Percentiles rank a stretch among this genome's conserved stretches.
These are phyloP conservation scores for Drosophila pruinosa DNA, from an alignment of 1,140 invertebrate species.

Conservation along the genomic window DNA sequence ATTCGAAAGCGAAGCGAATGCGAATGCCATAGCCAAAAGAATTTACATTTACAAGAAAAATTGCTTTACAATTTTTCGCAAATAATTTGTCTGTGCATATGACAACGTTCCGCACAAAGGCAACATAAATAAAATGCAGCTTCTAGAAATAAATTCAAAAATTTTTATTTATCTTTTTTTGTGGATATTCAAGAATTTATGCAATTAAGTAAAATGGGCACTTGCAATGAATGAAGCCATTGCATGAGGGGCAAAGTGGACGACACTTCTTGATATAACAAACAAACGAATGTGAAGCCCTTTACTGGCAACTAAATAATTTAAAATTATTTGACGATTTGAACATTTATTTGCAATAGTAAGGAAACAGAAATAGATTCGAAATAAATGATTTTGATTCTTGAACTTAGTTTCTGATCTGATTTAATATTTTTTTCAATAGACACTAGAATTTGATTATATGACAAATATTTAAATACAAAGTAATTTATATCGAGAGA, in stretches of 20 bases:
- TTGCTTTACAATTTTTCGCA: constrained; percentile 28
- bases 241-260: not conserved
- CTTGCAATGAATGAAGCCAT: not conserved
- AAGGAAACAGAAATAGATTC: not conserved
- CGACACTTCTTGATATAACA: too few relatives aligned
- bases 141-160: constrained; percentile 4
- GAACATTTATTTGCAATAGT: not conserved
- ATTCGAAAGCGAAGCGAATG: constrained; percentile 8
- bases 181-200: not conserved
- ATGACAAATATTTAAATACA: too few relatives aligned
- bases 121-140: constrained; percentile 16
- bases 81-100: constrained; percentile 40
- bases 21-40: constrained; percentile 39
- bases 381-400: not conserved
- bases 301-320: not conserved
- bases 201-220: constrained; percentile 12
- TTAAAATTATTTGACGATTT: not conserved
- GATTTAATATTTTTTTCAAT: too few relatives aligned
- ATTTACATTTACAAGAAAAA: constrained; percentile 46
- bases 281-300: not conserved
- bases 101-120: constrained; percentile 12
- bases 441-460: too few relatives aligned
- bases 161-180: not conserved
- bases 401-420: too few relatives aligned
- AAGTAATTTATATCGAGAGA: too few relatives aligned